Base-by-base conservation (phyloP, 2,888 invertebrate species). In the Calliscelio sp. region DNA sequence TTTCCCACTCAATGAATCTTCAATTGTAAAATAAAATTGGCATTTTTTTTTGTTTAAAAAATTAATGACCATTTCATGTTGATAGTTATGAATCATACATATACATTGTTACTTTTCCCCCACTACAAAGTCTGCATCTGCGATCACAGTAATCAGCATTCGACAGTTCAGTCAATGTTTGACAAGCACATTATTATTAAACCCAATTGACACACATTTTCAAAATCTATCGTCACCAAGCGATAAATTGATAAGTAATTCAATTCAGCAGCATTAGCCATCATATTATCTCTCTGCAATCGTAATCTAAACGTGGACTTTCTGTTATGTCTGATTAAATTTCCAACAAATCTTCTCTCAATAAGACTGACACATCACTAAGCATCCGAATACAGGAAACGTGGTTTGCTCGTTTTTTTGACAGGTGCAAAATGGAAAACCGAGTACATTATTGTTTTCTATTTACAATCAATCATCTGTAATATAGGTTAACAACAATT, bases 361-460 rank as follows among this genome's bases (percentile, higher is more conserved):
- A 65, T n/a, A 75, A 51, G 35, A 53, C 53, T 74, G 63, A 53
- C 74, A 53, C 53, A 55, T 75, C 55, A 57, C 16, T 61, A 10
- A 59, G 16, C 41, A 65, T 63, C 46, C n/a, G n/a, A 8, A 1
- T 18, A 53, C 51, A n/a, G n/a, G n/a, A n/a, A n/a, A n/a, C n/a
- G n/a, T n/a, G n/a, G n/a, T n/a, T n/a, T n/a, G n/a, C n/a, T n/a
- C n/a, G n/a, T n/a, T n/a, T n/a, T n/a, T 18, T 5, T 16, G 35
- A 75, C 65, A 75, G 65, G 59, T 68, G 68, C 49, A 77, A 46
- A 46, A 77, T 77, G 77, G 68, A 11, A 38, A 59, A 28, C 16
- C 57, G 49, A 5, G 77, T 77, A 59, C 18, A 46, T 46, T 18
- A 18, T 46, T 46, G n/a, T n/a, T n/a, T n/a, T n/a, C n/a, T n/a